Conservation (phyloP, 2,113 vertebrate genomes). For the Dolichotis patagonum region DNA sequence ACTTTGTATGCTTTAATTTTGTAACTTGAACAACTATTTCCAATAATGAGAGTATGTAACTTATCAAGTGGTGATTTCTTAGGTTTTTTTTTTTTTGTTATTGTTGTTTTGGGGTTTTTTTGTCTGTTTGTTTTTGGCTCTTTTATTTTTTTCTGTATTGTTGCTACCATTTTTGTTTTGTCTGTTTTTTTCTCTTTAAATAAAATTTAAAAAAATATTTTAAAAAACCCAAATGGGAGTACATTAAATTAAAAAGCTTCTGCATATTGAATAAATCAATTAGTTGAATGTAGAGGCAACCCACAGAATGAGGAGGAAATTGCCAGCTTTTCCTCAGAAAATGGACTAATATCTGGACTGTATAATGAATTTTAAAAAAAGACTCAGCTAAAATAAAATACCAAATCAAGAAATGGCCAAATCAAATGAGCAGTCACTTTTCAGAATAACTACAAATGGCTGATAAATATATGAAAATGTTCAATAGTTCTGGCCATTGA, state of each 20-base stretch:
- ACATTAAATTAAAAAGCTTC: background rate
- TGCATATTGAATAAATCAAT: background rate
- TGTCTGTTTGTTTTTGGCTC: too few species aligned
- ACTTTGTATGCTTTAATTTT: too few species aligned
- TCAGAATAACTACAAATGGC: background rate
- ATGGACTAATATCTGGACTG: background rate
- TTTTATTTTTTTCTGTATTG: too few species aligned
- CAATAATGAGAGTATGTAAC: too few species aligned
- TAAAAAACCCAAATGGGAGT: too few species aligned
- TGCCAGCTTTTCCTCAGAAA: background rate
- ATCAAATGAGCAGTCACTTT: background rate
- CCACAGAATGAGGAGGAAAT: background rate
- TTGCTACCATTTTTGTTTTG: too few species aligned
- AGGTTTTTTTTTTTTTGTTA: too few species aligned
- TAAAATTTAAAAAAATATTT: too few species aligned
- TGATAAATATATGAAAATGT: background rate
- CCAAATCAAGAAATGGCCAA: background rate
- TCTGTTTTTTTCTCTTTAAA: too few species aligned
- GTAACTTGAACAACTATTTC: too few species aligned
- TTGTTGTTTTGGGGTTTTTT: too few species aligned
- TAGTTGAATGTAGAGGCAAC: background rate
- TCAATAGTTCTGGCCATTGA: background rate
- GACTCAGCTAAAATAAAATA: background rate
- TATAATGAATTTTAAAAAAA: background rate
- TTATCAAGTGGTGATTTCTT: too few species aligned